Base-by-base conservation (phyloP, 2,888 invertebrate genomes). In the Nezara viridula region DNA sequence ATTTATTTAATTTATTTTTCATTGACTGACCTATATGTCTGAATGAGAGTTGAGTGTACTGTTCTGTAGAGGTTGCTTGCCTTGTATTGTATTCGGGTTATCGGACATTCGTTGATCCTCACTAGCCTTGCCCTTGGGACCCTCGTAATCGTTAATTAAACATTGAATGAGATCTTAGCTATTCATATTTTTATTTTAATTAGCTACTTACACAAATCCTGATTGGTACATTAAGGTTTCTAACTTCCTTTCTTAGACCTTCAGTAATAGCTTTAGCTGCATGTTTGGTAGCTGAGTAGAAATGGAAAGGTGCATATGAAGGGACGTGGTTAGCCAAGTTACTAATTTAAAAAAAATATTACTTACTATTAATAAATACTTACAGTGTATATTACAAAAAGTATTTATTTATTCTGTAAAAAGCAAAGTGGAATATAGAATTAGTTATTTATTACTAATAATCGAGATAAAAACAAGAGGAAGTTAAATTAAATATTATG, bases 261-360 rank as follows among this genome's bases (percentile, higher is more conserved):
- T 93, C 93, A 2, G 93, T 92, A 5, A 94, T 90, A 5, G 93
- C 93, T 49, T 92, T 92, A 5, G 93, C 93, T 21, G 93, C 93
- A 90, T 92, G 93, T 91, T 94, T 94, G 12, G 93, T 93, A 1
- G 93, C 93, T 14, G 92, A 91, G 91, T 93, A 93, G 91, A 93
- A 91, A 88, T 91, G 91, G 32, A 91, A 91, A 3, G 91, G 91
- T 19, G 90, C 91, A 27, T 90, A 91, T 24, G 90, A 77, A 16
- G 91, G 91, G 16, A 91, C 91, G 88, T 89, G 89, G 85, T 91
- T 90, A 0, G 91, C 91, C 55, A 91, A 85, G 90, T 91, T 91
- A 81, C 91, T 91, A 90, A 24, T 89, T 37, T 9, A n/a, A n/a
- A 7, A 44, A 44, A 27, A 60, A 27, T 4, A 37, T n/a, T 73